Evolutionary conservation across 2,113 vertebrate genomes (phyloP), one percentile per base, ranked within the genome.

Genomic region (Aptenodytes forsteri): DNA sequence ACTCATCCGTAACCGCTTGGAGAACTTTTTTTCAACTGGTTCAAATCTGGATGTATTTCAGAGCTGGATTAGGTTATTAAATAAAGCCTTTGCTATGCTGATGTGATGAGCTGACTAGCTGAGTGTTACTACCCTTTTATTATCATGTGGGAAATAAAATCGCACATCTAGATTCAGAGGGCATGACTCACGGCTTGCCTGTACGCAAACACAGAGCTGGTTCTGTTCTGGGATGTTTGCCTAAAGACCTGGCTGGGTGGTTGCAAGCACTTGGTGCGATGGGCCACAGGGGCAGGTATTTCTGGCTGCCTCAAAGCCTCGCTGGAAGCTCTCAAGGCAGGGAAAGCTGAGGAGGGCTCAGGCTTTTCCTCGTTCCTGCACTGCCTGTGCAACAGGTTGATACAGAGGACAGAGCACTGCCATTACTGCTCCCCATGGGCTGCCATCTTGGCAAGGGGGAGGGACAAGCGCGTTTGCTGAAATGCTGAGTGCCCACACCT

Each of bases 81-180:
- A 93, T 44, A 88, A 88, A 96, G 89, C 75, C 89, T 97, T 96
- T 97, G 96, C 95, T 96, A 94, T 95, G 95, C 87, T 96, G 92
- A 94, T 97, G 91, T 27, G 91, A 95, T 94, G 91, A 90, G 67
- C 71, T 0, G 20, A 80, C 90, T 85, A 93, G 82, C 54, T 96
- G 82, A 95, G 84, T 2, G 1, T 62, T 81, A 58, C 82, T 94
- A 69, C 58, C 54, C 82, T 89, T 91, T 93, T 94, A 95, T 87
- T 95, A 91, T 95, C 91, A 94, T 93, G 95, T 87, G 95, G 91
- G 91, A 95, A 97, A 94, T 73, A 91, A 94, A 97, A 88, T 83
- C 2, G 9, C 94, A 90, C 58, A 80, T 91, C 73, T 94, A 86
- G 91, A 94, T 97, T 95, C 71, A 88, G 81, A 91, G 89, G 81